Evolutionary conservation across 2,888 invertebrate genomes (phyloP).

Genomic region (Hyppa rectilinea): DNA sequence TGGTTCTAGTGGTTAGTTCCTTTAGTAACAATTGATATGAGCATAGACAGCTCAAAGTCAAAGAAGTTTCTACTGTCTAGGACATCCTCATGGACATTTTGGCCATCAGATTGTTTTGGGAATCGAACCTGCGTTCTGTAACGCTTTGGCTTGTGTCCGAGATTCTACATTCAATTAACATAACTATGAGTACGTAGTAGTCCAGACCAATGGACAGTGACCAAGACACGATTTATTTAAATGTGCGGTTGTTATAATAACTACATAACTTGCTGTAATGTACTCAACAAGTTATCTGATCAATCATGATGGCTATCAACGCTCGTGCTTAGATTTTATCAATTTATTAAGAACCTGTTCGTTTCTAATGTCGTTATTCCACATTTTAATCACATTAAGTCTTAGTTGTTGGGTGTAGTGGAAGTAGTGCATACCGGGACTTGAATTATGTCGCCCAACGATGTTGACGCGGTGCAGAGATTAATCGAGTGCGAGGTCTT

Average conservation of each 20-base stretch:
- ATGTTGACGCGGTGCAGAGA: slow-evolving; percentile 5
- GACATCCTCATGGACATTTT: background rate
- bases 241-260: slow-evolving; percentile 44
- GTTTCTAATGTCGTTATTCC: slow-evolving; percentile 49
- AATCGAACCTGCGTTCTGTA: background rate
- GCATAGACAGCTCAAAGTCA: background rate
- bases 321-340: slow-evolving; percentile 50
- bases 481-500: slow-evolving; percentile 13
- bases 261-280: slow-evolving; percentile 30
- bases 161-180: background rate
- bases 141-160: background rate
- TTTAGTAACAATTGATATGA: slow-evolving; percentile 5
- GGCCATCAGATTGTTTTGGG: background rate
- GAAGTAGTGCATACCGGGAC: slow-evolving; percentile 39
- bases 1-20: slow-evolving; percentile 11
- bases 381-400: slow-evolving; percentile 47
- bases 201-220: too few species aligned
- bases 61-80: background rate
- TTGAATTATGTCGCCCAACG: slow-evolving; percentile 32
- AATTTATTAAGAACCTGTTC: slow-evolving; percentile 56
- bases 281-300: slow-evolving; percentile 51
- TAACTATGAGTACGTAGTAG: too few species aligned
- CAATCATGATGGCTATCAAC: slow-evolving; percentile 54
- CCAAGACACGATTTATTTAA: slow-evolving; percentile 46
- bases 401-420: slow-evolving; percentile 33